Evolutionary conservation across 1,140 invertebrate genomes (phyloP), one percentile per base, ranked within the genome.

Genomic region (Bilobella aurantiaca): DNA sequence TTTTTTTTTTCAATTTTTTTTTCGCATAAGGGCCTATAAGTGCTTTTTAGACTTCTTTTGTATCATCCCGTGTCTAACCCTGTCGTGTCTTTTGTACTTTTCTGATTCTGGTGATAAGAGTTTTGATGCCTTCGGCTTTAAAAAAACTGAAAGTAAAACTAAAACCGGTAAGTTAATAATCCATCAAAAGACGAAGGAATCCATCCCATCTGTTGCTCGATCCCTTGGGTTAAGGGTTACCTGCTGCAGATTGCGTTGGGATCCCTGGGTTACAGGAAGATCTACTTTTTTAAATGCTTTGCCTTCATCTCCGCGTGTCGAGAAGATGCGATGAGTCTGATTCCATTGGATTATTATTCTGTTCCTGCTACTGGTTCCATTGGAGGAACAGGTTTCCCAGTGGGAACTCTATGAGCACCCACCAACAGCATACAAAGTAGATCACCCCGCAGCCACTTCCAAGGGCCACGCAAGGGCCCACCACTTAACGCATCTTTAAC

Each of bases 131-230:
- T 69, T 47, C 31, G 63, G 67, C 62, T 65, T 58, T 18, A 65
- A 68, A 68, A 68, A 68, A 66, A n/a, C n/a, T n/a, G n/a, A n/a
- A n/a, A n/a, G n/a, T 62, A 58, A 66, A 64, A 63, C 57, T 60
- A 72, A 72, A 72, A 72, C 70, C 70, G 70, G 70, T 72, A 72
- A 68, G 70, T 67, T 72, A 72, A 72, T 72, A 72, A 72, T 72
- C 70, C 70, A 72, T 72, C 70, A 72, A 72, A 69, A 72, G 67
- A 42, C 18, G 59, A 68, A 62, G 60, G 16, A 29, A n/a, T 62
- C 28, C 58, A 59, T 27, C 30, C 66, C 66, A 68, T 66, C 69
- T 71, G 66, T 71, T 71, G 66, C 66, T 61, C 60, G 64, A 12
- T n/a, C n/a, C n/a, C n/a, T n/a, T n/a, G n/a, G n/a, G n/a, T n/a